phyloP scores from a whole-genome alignment of 1,140 invertebrate species.

The Temnothorax nylanderi region DNA sequence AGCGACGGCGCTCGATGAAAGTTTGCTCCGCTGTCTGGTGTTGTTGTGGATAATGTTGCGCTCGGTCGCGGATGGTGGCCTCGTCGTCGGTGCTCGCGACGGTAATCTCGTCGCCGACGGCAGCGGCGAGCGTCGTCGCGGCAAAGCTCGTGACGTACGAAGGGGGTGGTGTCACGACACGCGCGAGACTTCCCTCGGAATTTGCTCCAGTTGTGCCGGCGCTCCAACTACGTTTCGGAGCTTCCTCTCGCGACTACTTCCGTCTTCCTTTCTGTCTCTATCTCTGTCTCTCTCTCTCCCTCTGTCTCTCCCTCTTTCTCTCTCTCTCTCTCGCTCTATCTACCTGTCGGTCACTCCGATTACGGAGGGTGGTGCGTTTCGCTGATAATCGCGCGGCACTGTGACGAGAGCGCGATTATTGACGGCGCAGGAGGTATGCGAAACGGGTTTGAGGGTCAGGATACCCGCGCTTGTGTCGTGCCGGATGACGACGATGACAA shows the following conservation, averaged over 20 bases:
- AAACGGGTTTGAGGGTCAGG: constrained; percentile 7
- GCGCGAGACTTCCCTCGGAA: constrained; percentile 56
- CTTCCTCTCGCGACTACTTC: constrained; percentile 15
- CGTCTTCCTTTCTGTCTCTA: constrained; percentile 8
- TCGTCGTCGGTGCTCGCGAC: constrained; percentile 10
- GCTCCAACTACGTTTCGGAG: constrained; percentile 30
- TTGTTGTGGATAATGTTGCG: neutral
- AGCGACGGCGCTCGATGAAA: constrained; percentile 3
- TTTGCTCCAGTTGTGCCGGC: constrained; percentile 29
- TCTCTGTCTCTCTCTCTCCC: neutral
- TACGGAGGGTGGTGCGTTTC: constrained; percentile 45
- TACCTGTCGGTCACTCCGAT: constrained; percentile 34
- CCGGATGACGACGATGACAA: constrained; percentile 56
- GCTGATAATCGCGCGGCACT: constrained; percentile 61
- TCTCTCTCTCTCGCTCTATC: neutral
- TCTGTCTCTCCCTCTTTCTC: neutral
- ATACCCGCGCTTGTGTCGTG: constrained; percentile 55
- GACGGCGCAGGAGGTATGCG: constrained; percentile 54
- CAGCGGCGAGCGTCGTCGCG: constrained; percentile 59
- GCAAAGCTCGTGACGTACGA: constrained; percentile 76
- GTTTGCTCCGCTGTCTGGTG: constrained; percentile 3
- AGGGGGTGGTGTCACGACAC: constrained; percentile 80
- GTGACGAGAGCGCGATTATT: constrained; percentile 49
- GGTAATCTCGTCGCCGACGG: constrained; percentile 30
- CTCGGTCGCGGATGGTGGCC: constrained; percentile 7